Base-by-base conservation (phyloP, 2,797 vertebrate genomes). In the Phataginus tricuspis region DNA sequence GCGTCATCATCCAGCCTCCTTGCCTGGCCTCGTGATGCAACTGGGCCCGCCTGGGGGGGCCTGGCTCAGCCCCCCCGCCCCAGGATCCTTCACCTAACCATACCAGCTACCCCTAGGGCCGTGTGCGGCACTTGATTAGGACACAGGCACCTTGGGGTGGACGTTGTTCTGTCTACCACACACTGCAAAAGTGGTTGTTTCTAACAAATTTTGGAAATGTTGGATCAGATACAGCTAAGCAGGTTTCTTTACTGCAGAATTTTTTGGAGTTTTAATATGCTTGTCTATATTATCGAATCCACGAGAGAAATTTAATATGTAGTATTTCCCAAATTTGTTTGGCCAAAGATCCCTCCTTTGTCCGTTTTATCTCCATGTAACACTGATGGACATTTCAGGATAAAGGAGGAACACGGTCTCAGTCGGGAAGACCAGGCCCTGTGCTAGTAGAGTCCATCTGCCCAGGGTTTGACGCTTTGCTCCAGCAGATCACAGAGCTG, bases 401-500 rank as follows among this genome's bases (percentile, higher is more conserved):
- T 21, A 27, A 25, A 68, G 83, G 0, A 4, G 5, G 27, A 37
- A 2, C 34, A 25, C 34, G 25, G n/a, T 3, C 55, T 72, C 92
- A 39, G 53, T 1, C 0, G 18, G 10, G 72, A 86, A 15, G 7
- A 25, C 4, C 2, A 1, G 34, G 23, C n/a, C 51, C 7, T 1
- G 10, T 13, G 1, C 0, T 39, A 5, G 64, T 0, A 21, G 34
- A 5, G 1, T 64, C 4, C 2, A 0, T 4, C 31, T 8, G 27
- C 5, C 8, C 1, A 1, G 2, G 4, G 13, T 15, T 23, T 25
- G 39, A 57, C 61, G 42, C 23, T 29, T 45, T 2, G 14, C 29
- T 10, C 3, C 14, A 5, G 7, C 0, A 4, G 12, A 7, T 4
- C 1, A 4, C 7, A 11, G 78, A 21, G 5, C 0, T 0, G 0